These are phyloP conservation scores for Choristoneura fumiferana DNA, from an alignment of 1,140 invertebrate genomes.

Conservation along the genomic window DNA sequence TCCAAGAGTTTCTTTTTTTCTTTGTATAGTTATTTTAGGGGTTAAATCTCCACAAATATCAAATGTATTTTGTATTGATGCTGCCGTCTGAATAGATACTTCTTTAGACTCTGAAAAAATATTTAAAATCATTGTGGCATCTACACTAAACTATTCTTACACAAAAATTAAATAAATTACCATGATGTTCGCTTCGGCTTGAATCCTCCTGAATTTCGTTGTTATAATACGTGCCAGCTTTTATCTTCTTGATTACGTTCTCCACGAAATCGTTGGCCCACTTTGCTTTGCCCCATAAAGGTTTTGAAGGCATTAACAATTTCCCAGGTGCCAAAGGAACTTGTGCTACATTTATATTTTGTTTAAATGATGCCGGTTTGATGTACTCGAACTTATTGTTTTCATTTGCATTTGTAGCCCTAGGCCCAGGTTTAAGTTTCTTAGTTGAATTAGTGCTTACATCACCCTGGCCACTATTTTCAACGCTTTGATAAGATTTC, in stretches of 20 bases:
- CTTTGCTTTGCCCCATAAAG: constrained; percentile 47
- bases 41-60: constrained; percentile 13
- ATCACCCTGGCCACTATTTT: constrained; percentile 8
- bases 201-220: constrained; percentile 29
- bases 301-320: constrained; percentile 25
- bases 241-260: constrained; percentile 58
- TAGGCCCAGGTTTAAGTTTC: no score
- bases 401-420: no score
- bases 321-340: not conserved
- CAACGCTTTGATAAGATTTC: constrained; percentile 23
- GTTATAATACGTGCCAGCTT: constrained; percentile 55
- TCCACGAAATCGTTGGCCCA: constrained; percentile 63
- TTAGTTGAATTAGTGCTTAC: no score
- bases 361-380: not conserved
- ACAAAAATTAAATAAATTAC: constrained; percentile 24
- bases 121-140: not conserved
- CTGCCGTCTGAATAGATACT: constrained; percentile 38
- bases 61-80: not conserved
- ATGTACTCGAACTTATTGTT: no score
- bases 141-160: not conserved
- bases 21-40: constrained; percentile 9
- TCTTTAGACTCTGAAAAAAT: constrained; percentile 35
- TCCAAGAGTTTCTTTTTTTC: constrained; percentile 22
- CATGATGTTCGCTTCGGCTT: no score
- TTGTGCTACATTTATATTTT: not conserved